These are phyloP conservation scores for Eriocheir sinensis DNA, from an alignment of 1,140 invertebrate genomes.

Conservation along the genomic window DNA sequence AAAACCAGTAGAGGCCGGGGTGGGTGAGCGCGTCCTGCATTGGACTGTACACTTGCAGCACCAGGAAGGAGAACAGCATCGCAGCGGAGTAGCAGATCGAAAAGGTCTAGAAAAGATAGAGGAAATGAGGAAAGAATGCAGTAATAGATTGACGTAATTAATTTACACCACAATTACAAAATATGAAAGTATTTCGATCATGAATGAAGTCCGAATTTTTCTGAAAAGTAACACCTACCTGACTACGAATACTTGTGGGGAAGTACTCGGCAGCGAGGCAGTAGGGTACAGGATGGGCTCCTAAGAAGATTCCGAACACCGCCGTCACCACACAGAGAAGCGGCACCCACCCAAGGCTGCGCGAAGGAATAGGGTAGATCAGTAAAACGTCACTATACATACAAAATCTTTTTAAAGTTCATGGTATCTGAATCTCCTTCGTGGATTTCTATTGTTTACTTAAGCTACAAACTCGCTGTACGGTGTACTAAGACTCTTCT, in stretches of 20 bases:
- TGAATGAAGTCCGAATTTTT: not conserved
- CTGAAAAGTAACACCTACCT: not conserved
- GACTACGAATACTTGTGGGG: conserved; percentile 23
- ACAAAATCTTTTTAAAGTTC: too few species aligned
- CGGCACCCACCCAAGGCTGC: conserved; percentile 59
- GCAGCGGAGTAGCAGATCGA: conserved; percentile 39
- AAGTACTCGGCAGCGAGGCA: conserved; percentile 45
- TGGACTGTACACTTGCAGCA: conserved; percentile 51
- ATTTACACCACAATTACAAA: not conserved
- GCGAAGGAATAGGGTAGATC: too few species aligned
- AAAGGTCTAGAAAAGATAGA: not conserved
- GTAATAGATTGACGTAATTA: not conserved
- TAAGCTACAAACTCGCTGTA: too few species aligned
- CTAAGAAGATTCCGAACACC: conserved; percentile 43
- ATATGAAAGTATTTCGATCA: too few species aligned
- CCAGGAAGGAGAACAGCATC: conserved; percentile 49
- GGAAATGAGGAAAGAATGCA: not conserved
- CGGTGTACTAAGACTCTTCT: too few species aligned
- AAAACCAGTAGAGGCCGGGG: conserved; percentile 58
- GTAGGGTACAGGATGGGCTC: conserved; percentile 57
- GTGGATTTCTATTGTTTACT: too few species aligned
- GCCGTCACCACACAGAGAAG: conserved; percentile 40
- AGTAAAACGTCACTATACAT: too few species aligned
- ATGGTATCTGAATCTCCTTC: too few species aligned
- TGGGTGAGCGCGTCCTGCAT: conserved; percentile 60